Percentiles rank a stretch among this genome's conserved stretches.
These are phyloP conservation scores for Neoaliturus tenellus DNA, from an alignment of 2,888 invertebrate genomes.

Conservation along the genomic window DNA sequence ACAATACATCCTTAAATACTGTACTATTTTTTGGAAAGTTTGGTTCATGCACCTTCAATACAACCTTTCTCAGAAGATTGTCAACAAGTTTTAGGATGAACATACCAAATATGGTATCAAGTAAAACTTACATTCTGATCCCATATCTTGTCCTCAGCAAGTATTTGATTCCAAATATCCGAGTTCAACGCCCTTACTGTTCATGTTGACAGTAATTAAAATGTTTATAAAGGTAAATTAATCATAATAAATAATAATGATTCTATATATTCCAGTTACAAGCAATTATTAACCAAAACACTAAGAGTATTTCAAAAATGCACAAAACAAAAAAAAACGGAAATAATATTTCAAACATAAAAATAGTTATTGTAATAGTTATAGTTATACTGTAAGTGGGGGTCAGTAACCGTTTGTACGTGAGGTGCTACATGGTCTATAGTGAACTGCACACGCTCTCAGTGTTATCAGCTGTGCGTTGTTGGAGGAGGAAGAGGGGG, in stretches of 20 bases:
- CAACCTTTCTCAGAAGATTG: too few species aligned
- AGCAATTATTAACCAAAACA: not conserved
- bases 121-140: not conserved
- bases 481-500: not conserved
- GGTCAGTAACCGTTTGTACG: not conserved
- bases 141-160: not conserved
- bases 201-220: too few species aligned
- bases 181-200: too few species aligned
- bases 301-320: not conserved
- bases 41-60: too few species aligned
- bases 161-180: too few species aligned
- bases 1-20: too few species aligned
- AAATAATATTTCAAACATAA: not conserved
- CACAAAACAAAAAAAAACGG: not conserved
- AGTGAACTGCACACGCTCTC: not conserved
- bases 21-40: too few species aligned
- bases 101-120: too few species aligned
- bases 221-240: too few species aligned
- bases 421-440: not conserved
- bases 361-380: too few species aligned
- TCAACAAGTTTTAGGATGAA: too few species aligned
- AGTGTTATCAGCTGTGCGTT: constrained; percentile 9
- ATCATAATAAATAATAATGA: not conserved
- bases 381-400: not conserved
- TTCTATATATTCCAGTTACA: not conserved